Base-by-base conservation (phyloP, 35 echinoderm and acorn worm species). In the Chiridota heheva region DNA sequence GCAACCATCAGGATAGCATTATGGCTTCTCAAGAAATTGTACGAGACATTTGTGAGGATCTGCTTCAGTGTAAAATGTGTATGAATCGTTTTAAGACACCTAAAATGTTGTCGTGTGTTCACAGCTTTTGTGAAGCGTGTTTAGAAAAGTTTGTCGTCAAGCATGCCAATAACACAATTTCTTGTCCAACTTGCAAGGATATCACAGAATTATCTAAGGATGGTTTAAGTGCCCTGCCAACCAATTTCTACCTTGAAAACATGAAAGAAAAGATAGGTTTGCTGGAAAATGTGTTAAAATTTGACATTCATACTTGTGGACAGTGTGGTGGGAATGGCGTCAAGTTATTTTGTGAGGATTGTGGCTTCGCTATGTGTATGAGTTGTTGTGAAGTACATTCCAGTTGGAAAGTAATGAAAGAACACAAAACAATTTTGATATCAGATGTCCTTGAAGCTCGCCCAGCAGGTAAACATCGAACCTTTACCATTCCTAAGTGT, bases 41-140 rank as follows among this genome's bases (percentile, higher is more conserved):
- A n/a, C n/a, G n/a, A n/a, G n/a, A n/a, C n/a, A n/a, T n/a, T n/a
- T n/a, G n/a, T n/a, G n/a, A n/a, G n/a, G n/a, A n/a, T n/a, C 28
- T 66, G 10, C 62, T 66, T 15, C 10, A 8, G 10, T 66, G 62
- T 31, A 12, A 10, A 10, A 15, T 66, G 10, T 71, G 68, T 30
- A 36, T 71, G 68, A 27, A 39, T 16, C 68, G 41, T 7, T 71
- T 71, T 37, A 71, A 71, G 68, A 71, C 68, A 42, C 68, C 68
- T 5, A 71, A 71, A 30, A 71, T 71, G 40, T 37, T 71, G 13
- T 27, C 68, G 15, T 39, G 68, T 43, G 41, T 71, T 42, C 68
- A 71, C 41, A 40, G 32, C 40, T 71, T 71, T 37, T 71, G 68
- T 42, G 15, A 71, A 71, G 32, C 6, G 41, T 71, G 68, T 71